These are phyloP conservation scores for Drosophila fuyamai DNA, from an alignment of 1,140 invertebrate genomes.

Conservation along the genomic window DNA sequence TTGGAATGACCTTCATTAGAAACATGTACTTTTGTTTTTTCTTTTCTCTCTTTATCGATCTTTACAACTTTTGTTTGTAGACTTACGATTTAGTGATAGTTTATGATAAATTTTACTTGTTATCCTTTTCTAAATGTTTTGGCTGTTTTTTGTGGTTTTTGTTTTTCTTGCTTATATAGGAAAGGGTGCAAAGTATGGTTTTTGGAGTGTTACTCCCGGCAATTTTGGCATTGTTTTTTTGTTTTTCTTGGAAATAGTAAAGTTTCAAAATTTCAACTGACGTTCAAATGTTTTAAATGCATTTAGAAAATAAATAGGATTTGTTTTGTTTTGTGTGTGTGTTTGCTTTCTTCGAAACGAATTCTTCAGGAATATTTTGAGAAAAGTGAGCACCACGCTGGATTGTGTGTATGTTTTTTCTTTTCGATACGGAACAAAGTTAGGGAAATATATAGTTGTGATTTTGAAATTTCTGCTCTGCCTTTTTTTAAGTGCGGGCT, in stretches of 20 bases:
- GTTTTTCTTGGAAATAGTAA: conserved; percentile 72
- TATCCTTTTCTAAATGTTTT: conserved; percentile 55
- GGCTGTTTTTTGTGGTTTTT: conserved; percentile 40
- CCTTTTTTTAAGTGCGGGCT: conserved; percentile 1
- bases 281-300: conserved; percentile 81
- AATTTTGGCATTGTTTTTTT: conserved; percentile 74
- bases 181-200: conserved; percentile 68
- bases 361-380: conserved; percentile 70
- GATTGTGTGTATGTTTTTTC: conserved; percentile 41
- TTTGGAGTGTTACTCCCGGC: conserved; percentile 68
- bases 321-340: conserved; percentile 43
- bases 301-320: conserved; percentile 83
- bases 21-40: conserved; percentile 78
- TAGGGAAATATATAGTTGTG: conserved; percentile 1
- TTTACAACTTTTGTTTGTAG: conserved; percentile 67
- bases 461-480: conserved; percentile 3
- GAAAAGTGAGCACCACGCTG: conserved; percentile 69
- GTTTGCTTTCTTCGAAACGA: conserved; percentile 52
- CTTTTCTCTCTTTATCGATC: conserved; percentile 47
- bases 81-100: conserved; percentile 50
- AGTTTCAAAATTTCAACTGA: conserved; percentile 72
- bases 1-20: conserved; percentile 83
- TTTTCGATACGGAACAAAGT: conserved; percentile 24
- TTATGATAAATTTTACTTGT: conserved; percentile 47
- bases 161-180: conserved; percentile 61